Base-by-base conservation (phyloP, 2,797 vertebrate species). In the Hapalemur alaotrensis region DNA sequence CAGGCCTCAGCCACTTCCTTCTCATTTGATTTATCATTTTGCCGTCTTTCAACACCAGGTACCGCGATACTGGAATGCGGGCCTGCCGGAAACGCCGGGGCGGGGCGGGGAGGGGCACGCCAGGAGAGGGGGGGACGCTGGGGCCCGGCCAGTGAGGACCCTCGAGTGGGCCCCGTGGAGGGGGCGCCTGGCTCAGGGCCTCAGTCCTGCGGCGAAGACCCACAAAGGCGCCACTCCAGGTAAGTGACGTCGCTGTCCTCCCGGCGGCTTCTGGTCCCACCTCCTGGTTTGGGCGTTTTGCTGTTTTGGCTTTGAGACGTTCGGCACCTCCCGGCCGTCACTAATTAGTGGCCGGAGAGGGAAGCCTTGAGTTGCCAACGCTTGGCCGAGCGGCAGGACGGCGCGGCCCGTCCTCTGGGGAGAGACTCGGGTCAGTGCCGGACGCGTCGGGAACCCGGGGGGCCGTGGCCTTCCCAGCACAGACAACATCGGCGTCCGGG, bases 1-100 rank as follows among this genome's bases (percentile, higher is more conserved):
- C 96, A 97, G 98, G 96, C 96, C 98, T 98, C 97, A 97, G 98
- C 97, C 95, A 57, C 97, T 98, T 98, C 97, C 97, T 97, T 98
- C 98, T 96, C 98, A 97, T 98, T 97, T 98, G 98, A 98, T 98
- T 95, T 91, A 97, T 98, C 97, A 43, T 79, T 76, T 91, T 76
- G 76, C 3, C 1, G 63, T 76, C 96, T 98, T 98, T 98, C 98
- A 98, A 72, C 97, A 28, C 98, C 32, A 2, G 59, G 93, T 80
- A 57, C 23, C 78, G 97, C 84, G 76, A 95, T 92, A 83, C 93
- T 86, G 96, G 97, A 94, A 98, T 95, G 95, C 30, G 89, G 88
- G 91, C 35, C 81, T 96, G 96, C 97, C 97, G 63, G 95, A 93
- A 93, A 10, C 1, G 0, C 82, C 9, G 4, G 52, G 1, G 59